Base-by-base conservation (phyloP, 2,888 invertebrate genomes). In the Aromia moschata region DNA sequence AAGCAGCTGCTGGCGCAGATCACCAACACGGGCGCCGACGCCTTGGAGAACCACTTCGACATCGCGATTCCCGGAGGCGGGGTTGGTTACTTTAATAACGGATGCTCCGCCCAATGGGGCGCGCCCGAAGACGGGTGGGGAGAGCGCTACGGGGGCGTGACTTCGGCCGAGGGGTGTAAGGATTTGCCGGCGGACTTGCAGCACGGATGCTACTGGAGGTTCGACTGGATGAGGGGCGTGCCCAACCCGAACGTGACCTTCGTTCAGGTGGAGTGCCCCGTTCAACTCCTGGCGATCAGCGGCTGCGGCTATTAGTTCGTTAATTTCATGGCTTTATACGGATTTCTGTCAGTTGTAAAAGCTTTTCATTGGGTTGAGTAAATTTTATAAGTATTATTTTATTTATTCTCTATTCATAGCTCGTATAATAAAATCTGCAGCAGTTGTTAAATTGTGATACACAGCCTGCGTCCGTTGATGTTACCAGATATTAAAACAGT, bases 1-100 rank as follows among this genome's bases (percentile, higher is more conserved):
- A 66, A 67, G 49, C 53, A 62, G 9, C 9, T 64, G 36, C 31
- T 68, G 1, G 61, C 64, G 9, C 68, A 68, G 45, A 47, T 60
- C 7, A 68, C 63, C 16, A 68, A 68, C 33, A 63, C 68, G 11
- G 68, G 68, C 7, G 40, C 52, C 14, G 69, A 67, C 46, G 52
- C 65, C 40, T 46, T 52, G 3, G 31, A 56, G 16, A 69, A 66
- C 52, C 68, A 68, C 41, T 69, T 70, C 37, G 70, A 70, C 55
- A 45, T 68, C 16, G 67, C 65, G 25, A 67, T 68, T 16, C 70
- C 69, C 15, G 70, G 70, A 31, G 69, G 58, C 11, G 68, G 68
- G n/a, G 65, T 69, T n/a, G 69, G 69, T 15, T 51, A 64, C 10
- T 60, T 55, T 17, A 58, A 53, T 9, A 54, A 55, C 20, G 67